A percentile compares a stretch with the other conserved stretches of the same genome.
phyloP scores from a whole-genome alignment of 2,888 invertebrate species.

The Rambutsinella grinnellia region DNA sequence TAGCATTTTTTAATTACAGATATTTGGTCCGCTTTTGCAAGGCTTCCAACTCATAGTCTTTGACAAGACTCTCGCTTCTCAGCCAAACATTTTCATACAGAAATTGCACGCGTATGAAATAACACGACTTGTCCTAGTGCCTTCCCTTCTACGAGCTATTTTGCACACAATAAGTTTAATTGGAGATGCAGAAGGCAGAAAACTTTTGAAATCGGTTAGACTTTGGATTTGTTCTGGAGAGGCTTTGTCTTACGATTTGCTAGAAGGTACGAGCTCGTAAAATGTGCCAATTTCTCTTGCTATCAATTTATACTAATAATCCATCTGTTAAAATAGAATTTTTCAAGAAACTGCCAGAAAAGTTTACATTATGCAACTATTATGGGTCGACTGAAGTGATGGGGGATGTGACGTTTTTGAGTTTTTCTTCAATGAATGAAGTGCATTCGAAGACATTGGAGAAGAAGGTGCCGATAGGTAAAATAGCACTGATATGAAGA shows the following conservation, averaged over 20 bases:
- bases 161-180: slow-evolving; percentile 49
- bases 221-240: slow-evolving; percentile 93
- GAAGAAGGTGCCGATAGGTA: slow-evolving; percentile 86
- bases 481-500: no score
- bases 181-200: slow-evolving; percentile 16
- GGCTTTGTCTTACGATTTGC: slow-evolving; percentile 68
- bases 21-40: slow-evolving; percentile 87
- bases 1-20: slow-evolving; percentile 72
- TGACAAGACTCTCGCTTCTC: slow-evolving; percentile 74
- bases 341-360: slow-evolving; percentile 73
- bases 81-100: slow-evolving; percentile 52
- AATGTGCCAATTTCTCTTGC: background rate
- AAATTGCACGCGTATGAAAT: slow-evolving; percentile 27
- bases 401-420: slow-evolving; percentile 89
- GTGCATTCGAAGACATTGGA: slow-evolving; percentile 73
- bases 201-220: slow-evolving; percentile 74
- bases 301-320: background rate
- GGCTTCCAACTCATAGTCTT: slow-evolving; percentile 81
- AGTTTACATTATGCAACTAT: slow-evolving; percentile 80
- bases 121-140: slow-evolving; percentile 83
- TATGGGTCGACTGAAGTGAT: slow-evolving; percentile 94
- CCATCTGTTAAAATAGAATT: slow-evolving; percentile 69
- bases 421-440: slow-evolving; percentile 73
- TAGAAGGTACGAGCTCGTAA: slow-evolving; percentile 72
- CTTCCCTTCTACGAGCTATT: slow-evolving; percentile 76